A percentile compares a stretch with the other conserved stretches of the same genome.
phyloP scores from a whole-genome alignment of 2,113 vertebrate genomes.

The Rhinogobius similis region DNA sequence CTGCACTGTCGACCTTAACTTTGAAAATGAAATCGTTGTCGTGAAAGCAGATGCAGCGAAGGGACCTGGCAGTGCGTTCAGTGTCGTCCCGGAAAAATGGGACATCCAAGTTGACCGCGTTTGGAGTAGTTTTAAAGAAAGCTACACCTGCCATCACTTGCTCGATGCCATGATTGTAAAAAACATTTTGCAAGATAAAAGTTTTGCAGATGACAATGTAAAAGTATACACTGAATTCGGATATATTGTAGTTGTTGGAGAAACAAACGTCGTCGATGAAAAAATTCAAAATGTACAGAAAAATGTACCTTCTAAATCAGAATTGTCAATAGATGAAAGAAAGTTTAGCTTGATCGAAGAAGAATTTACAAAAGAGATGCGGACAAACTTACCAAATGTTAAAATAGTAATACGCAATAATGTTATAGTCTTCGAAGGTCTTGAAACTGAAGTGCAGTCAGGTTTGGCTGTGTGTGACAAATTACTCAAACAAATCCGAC shows the following conservation, averaged over 20 bases:
- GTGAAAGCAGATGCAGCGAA: slow-evolving; percentile 42
- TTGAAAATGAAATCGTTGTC: slow-evolving; percentile 42
- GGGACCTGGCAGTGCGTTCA: background rate
- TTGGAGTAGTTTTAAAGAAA: slow-evolving; percentile 12
- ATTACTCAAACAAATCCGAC: slow-evolving; percentile 31
- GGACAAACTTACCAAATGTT: slow-evolving; percentile 2
- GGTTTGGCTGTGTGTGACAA: slow-evolving; percentile 29
- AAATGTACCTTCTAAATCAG: slow-evolving; percentile 11
- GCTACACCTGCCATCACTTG: slow-evolving; percentile 43
- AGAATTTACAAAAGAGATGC: slow-evolving; percentile 39
- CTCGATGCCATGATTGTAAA: slow-evolving; percentile 18
- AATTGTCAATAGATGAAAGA: slow-evolving; percentile 33
- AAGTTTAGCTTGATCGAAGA: slow-evolving; percentile 53
- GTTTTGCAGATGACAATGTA: slow-evolving; percentile 20
- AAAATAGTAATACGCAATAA: background rate
- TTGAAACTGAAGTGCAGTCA: slow-evolving; percentile 33
- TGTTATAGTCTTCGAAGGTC: slow-evolving; percentile 42
- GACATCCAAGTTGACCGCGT: slow-evolving; percentile 40
- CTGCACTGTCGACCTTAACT: slow-evolving; percentile 37
- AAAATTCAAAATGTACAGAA: slow-evolving; percentile 26
- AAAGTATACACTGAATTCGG: slow-evolving; percentile 38
- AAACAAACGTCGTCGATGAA: slow-evolving; percentile 28
- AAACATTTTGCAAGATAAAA: slow-evolving; percentile 27
- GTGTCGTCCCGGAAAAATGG: slow-evolving; percentile 35
- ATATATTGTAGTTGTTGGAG: slow-evolving; percentile 60